A percentile compares a stretch with the other conserved stretches of the same genome.
Evolutionary conservation across 2,888 invertebrate species (phyloP).

Genomic region (Lingula anatina): DNA sequence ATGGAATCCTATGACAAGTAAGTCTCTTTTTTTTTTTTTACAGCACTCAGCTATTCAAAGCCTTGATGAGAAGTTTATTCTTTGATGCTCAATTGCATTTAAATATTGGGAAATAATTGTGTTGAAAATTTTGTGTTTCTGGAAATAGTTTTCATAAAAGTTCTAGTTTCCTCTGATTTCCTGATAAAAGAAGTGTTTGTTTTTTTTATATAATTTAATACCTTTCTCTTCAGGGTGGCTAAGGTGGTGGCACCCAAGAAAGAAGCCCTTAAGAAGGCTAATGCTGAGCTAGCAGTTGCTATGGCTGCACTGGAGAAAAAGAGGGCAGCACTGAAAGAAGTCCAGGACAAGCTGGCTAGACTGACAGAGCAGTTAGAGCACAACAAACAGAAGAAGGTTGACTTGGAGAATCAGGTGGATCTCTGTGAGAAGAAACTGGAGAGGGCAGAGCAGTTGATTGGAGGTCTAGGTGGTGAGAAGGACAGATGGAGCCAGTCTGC

Average conservation of each 20-base stretch:
- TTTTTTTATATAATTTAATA: background rate
- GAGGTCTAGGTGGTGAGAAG: constrained; percentile 53
- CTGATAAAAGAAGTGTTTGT: no score
- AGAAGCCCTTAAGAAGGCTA: constrained; percentile 48
- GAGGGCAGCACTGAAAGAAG: constrained; percentile 49
- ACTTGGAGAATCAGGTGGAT: constrained; percentile 52
- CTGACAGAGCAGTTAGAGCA: constrained; percentile 48
- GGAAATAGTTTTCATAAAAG: no score
- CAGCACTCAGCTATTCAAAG: no score
- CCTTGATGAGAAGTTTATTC: no score
- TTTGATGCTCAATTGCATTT: no score
- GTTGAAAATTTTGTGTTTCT: no score
- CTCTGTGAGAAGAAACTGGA: constrained; percentile 52
- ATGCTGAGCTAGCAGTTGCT: constrained; percentile 47
- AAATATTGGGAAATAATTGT: no score
- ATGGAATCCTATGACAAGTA: constrained; percentile 53
- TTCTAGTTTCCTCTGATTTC: no score
- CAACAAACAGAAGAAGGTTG: constrained; percentile 52
- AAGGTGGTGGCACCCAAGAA: constrained; percentile 55
- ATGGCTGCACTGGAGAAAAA: constrained; percentile 51
- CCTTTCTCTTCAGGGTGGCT: constrained; percentile 37
- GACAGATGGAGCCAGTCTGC: constrained; percentile 52
- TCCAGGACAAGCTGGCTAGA: constrained; percentile 52
- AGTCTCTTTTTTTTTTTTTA: no score
- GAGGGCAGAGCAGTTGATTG: constrained; percentile 53